These are phyloP conservation scores for Salvelinus sp. DNA, from an alignment of 2,113 vertebrate species.

Conservation along the genomic window DNA sequence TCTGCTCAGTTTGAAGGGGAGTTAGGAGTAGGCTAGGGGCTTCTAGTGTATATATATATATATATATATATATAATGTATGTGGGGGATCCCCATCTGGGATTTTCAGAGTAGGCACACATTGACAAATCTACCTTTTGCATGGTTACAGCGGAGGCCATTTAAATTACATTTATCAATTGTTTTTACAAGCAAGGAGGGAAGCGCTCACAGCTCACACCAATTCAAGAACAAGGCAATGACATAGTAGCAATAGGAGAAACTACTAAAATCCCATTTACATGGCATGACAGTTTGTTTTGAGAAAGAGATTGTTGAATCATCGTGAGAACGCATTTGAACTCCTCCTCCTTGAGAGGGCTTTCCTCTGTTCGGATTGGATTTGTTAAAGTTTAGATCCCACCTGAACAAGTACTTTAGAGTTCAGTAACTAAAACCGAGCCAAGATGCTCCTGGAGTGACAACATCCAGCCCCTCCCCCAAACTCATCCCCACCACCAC, in stretches of 20 bases:
- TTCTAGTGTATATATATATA: slow-evolving; percentile 2
- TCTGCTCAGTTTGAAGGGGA: slow-evolving; percentile 4
- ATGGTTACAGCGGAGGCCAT: slow-evolving; percentile 38
- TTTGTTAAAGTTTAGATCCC: background rate
- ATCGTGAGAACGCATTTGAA: background rate
- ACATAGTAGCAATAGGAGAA: slow-evolving; percentile 2
- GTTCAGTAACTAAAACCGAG: background rate
- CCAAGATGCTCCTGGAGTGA: too few species aligned
- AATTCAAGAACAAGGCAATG: background rate
- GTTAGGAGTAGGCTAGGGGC: background rate
- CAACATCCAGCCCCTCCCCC: too few species aligned
- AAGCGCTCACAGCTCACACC: background rate
- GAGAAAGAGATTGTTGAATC: background rate
- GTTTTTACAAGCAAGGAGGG: slow-evolving; percentile 49
- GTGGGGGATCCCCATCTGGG: slow-evolving; percentile 28
- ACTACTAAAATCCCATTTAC: background rate
- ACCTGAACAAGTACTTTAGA: background rate
- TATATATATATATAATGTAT: slow-evolving; percentile 22
- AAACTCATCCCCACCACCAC: too few species aligned
- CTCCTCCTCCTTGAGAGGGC: background rate
- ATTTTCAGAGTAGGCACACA: slow-evolving; percentile 52
- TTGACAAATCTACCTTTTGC: slow-evolving; percentile 36
- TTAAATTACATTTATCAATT: slow-evolving; percentile 28
- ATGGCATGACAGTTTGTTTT: slow-evolving; percentile 14
- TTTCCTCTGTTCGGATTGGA: background rate